Evolutionary conservation across 2,113 vertebrate species (phyloP).

Genomic region (Monopterus albus): DNA sequence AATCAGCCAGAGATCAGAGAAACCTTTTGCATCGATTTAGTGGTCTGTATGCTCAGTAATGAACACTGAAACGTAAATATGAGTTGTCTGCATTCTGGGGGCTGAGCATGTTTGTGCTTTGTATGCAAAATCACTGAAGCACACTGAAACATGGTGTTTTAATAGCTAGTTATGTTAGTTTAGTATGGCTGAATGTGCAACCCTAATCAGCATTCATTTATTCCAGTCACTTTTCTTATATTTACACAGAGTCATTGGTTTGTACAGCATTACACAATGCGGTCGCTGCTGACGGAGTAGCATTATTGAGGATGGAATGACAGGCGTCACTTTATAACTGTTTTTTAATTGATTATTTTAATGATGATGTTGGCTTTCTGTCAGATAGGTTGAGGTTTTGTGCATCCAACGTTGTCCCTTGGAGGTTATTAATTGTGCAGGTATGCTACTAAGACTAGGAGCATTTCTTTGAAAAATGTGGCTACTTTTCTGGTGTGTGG

Average conservation of each 20-base stretch:
- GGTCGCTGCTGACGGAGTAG: not conserved
- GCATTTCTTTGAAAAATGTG: conserved; percentile 1
- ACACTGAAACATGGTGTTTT: no score
- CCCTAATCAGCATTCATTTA: not conserved
- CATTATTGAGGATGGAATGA: conserved; percentile 13
- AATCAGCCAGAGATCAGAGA: no score
- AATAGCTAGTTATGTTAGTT: no score
- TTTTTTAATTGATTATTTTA: conserved; percentile 19
- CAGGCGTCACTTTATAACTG: not conserved
- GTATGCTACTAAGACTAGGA: conserved; percentile 1
- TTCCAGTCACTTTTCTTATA: not conserved
- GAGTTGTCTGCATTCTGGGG: no score
- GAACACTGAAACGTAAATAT: no score
- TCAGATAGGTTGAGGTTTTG: conserved; percentile 16
- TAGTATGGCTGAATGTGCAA: not conserved
- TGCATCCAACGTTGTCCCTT: conserved; percentile 24
- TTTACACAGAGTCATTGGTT: no score
- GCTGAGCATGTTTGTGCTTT: no score
- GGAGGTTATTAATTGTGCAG: conserved; percentile 19
- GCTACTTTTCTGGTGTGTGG: conserved; percentile 17
- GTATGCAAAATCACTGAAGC: no score
- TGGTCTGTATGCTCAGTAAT: no score
- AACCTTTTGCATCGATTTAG: no score
- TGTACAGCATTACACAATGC: not conserved
- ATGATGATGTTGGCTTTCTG: conserved; percentile 15